phyloP scores from a whole-genome alignment of 2,797 vertebrate genomes.

The Echeneis naucrates region DNA sequence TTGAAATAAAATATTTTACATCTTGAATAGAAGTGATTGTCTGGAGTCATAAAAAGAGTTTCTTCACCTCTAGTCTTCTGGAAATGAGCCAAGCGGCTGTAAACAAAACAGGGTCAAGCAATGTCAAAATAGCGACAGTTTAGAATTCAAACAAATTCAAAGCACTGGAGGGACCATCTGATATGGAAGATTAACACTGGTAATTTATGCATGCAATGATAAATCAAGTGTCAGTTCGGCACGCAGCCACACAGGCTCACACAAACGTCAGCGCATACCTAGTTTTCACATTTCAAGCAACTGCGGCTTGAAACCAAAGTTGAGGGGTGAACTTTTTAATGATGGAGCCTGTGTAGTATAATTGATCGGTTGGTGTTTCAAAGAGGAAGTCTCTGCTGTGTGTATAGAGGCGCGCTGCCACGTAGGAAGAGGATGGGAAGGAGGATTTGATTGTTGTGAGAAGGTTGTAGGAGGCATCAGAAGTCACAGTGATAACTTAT shows the following conservation, averaged over 20 bases:
- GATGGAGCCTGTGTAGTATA: conserved; percentile 56
- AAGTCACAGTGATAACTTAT: conserved; percentile 43
- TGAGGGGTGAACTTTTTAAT: conserved; percentile 66
- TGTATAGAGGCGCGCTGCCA: conserved; percentile 46
- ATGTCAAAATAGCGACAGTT: conserved; percentile 64
- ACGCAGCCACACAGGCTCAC: conserved; percentile 33
- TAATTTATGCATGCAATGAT: conserved; percentile 71
- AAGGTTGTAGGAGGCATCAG: conserved; percentile 54
- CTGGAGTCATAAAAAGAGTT: conserved; percentile 42
- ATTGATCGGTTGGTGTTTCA: conserved; percentile 61
- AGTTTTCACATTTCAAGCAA: conserved; percentile 59
- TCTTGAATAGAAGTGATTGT: conserved; percentile 37
- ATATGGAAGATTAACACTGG: conserved; percentile 71
- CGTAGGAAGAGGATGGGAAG: conserved; percentile 56
- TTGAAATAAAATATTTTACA: conserved; percentile 43
- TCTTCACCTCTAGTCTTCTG: conserved; percentile 65
- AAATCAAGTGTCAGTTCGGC: conserved; percentile 64
- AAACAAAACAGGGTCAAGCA: conserved; percentile 75
- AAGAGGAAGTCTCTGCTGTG: conserved; percentile 46
- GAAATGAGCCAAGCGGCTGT: conserved; percentile 59
- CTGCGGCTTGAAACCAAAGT: conserved; percentile 52
- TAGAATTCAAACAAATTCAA: conserved; percentile 70
- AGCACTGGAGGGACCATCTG: conserved; percentile 70
- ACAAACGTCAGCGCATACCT: conserved; percentile 29
- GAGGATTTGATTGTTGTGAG: conserved; percentile 66